A percentile compares a stretch with the other conserved stretches of the same genome.
These are phyloP conservation scores for Neomicropteryx cornuta DNA, from an alignment of 1,140 invertebrate species.

Conservation along the genomic window DNA sequence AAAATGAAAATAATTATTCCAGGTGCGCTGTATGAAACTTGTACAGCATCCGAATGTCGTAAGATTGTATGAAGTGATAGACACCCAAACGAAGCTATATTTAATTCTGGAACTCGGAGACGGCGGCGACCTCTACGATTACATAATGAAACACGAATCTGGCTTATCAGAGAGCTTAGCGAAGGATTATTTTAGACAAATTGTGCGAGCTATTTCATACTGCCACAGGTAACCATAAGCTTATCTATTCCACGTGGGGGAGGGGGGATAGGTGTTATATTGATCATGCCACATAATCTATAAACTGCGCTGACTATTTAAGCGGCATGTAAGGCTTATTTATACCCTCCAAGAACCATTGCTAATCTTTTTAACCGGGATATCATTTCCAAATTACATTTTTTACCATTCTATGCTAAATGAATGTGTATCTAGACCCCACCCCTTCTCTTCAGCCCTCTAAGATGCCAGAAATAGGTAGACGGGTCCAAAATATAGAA, in stretches of 20 bases:
- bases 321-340: too few species aligned
- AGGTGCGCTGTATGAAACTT: conserved; percentile 96
- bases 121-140: conserved; percentile 98
- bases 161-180: conserved; percentile 68
- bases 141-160: conserved; percentile 93
- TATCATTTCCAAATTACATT: too few species aligned
- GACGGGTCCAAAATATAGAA: too few species aligned
- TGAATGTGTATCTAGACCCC: too few species aligned
- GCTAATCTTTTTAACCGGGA: too few species aligned
- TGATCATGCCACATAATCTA: too few species aligned
- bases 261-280: too few species aligned
- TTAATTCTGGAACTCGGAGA: conserved; percentile 96
- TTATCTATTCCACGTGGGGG: conserved; percentile 2
- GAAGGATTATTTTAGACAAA: conserved; percentile 90
- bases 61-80: conserved; percentile 96
- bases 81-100: conserved; percentile 93
- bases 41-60: conserved; percentile 99
- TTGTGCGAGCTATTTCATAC: conserved; percentile 94
- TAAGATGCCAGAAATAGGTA: too few species aligned
- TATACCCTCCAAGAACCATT: too few species aligned
- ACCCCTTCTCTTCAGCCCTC: too few species aligned
- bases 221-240: conserved; percentile 74
- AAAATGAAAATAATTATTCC: conserved; percentile 47
- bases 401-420: too few species aligned
- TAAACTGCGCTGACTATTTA: too few species aligned